Evolutionary conservation across 2,797 vertebrate genomes (phyloP).

Genomic region (Sebastes matsubarae): DNA sequence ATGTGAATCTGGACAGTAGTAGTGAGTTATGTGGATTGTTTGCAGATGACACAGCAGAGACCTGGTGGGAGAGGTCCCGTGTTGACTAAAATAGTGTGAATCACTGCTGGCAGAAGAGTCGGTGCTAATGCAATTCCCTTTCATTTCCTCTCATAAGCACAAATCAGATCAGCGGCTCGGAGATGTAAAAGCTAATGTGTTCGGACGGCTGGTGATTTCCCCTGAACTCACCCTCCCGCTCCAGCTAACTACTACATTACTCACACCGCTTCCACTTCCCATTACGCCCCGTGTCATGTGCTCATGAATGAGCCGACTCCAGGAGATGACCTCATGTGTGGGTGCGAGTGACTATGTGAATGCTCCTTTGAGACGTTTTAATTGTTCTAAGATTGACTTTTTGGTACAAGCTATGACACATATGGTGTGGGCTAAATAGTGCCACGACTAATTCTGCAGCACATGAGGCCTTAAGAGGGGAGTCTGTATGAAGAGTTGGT

Average conservation of each 20-base stretch:
- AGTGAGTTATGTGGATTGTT: constrained; percentile 4
- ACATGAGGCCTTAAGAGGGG: neutral
- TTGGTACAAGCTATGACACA: constrained; percentile 25
- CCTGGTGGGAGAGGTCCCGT: constrained; percentile 31
- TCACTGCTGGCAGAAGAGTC: constrained; percentile 52
- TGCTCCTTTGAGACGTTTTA: constrained; percentile 66
- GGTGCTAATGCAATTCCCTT: constrained; percentile 62
- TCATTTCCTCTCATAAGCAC: constrained; percentile 68
- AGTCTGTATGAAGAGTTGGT: neutral
- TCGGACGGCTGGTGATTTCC: constrained; percentile 64
- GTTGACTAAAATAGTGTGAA: constrained; percentile 55
- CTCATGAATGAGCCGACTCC: constrained; percentile 41
- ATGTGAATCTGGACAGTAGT: neutral
- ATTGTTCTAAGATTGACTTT: constrained; percentile 49
- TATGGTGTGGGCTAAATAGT: neutral
- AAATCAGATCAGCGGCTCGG: constrained; percentile 66
- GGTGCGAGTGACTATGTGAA: constrained; percentile 54
- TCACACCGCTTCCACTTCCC: constrained; percentile 72
- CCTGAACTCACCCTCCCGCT: constrained; percentile 54
- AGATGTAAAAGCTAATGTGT: constrained; percentile 63
- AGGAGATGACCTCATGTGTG: constrained; percentile 67
- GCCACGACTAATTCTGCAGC: constrained; percentile 3
- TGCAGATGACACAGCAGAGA: constrained; percentile 26
- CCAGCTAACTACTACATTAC: constrained; percentile 65
- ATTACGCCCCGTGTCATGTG: constrained; percentile 49